Evolutionary conservation across 2,888 invertebrate species (phyloP).

Genomic region (Vandiemenella viatica): DNA sequence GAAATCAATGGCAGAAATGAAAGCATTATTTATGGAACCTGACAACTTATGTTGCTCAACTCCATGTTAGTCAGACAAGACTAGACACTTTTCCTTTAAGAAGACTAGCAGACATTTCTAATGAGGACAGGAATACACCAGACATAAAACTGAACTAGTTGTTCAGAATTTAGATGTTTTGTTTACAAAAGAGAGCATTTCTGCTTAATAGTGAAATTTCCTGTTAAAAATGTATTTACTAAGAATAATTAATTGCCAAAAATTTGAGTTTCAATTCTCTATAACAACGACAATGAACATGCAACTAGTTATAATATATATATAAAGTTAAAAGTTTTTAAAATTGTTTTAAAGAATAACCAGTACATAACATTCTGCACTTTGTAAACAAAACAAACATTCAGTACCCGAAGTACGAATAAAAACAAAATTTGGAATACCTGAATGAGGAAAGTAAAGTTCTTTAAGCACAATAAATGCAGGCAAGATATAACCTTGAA

Average conservation of each 20-base stretch:
- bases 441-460: not conserved
- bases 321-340: slow-evolving; percentile 1
- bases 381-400: not conserved
- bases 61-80: no score
- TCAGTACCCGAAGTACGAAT: not conserved
- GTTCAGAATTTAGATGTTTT: no score
- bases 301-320: slow-evolving; percentile 6
- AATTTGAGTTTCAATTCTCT: not conserved
- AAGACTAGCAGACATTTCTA: slow-evolving; percentile 15
- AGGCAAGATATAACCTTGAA: no score
- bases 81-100: slow-evolving; percentile 14
- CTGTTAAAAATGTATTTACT: no score
- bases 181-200: not conserved
- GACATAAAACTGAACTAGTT: not conserved
- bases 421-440: not conserved
- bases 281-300: slow-evolving; percentile 10
- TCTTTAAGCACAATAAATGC: slow-evolving; percentile 1
- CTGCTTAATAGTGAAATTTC: no score
- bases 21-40: no score
- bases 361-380: not conserved
- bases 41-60: no score
- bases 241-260: no score
- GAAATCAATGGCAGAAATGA: no score
- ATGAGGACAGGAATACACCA: no score
- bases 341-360: not conserved